These are phyloP conservation scores for Mythimna lalbum DNA, from an alignment of 2,888 invertebrate genomes.

Conservation along the genomic window DNA sequence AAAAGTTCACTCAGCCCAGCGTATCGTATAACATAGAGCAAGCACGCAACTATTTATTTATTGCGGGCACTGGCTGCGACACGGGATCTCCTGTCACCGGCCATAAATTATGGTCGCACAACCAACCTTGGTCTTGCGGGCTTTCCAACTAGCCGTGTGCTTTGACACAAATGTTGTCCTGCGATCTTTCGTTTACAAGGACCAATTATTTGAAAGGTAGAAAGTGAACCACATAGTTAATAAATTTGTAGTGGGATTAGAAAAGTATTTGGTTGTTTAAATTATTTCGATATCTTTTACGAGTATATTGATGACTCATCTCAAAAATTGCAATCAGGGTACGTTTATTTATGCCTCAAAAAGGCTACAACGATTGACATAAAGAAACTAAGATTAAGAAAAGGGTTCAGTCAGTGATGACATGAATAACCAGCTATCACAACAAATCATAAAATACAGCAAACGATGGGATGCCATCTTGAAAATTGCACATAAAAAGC, in stretches of 20 bases:
- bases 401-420: not conserved
- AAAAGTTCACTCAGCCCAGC: slow-evolving; percentile 77
- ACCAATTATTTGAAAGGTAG: slow-evolving; percentile 6
- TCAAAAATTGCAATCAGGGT: not conserved
- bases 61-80: slow-evolving; percentile 77
- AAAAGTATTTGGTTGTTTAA: not conserved
- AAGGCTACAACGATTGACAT: not conserved
- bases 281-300: not conserved
- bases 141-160: slow-evolving; percentile 65
- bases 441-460: slow-evolving; percentile 29
- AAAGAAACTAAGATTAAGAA: not conserved
- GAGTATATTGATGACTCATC: not conserved
- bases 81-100: slow-evolving; percentile 79
- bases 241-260: not conserved
- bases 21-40: slow-evolving; percentile 79
- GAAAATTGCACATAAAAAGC: slow-evolving; percentile 44
- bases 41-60: slow-evolving; percentile 82
- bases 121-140: slow-evolving; percentile 67
- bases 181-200: slow-evolving; percentile 2
- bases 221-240: slow-evolving; percentile 4
- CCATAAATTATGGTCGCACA: slow-evolving; percentile 79
- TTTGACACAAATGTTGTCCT: slow-evolving; percentile 46
- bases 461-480: not conserved
- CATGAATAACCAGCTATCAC: not conserved
- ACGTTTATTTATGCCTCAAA: not conserved